Evolutionary conservation across 2,113 vertebrate genomes (phyloP), one percentile per base, ranked within the genome.

Genomic region (Psammodynastes pulverulentus): DNA sequence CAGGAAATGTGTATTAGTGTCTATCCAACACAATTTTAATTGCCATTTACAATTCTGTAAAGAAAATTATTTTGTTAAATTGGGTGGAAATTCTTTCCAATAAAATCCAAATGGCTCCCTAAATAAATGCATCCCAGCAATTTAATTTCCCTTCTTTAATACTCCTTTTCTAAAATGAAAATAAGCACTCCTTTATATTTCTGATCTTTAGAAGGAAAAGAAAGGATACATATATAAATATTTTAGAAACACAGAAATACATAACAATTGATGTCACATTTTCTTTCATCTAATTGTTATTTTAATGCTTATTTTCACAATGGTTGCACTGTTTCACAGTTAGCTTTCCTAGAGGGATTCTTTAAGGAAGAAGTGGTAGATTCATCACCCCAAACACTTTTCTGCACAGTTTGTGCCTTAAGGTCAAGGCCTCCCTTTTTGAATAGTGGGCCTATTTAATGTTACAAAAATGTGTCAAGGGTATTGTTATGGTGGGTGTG

Each of bases 11-110:
- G 45, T 90, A 94, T 79, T 89, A 62, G 84, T 88, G 54, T 10
- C 23, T 94, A 89, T 39, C 15, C 13, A 93, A 67, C 87, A 93
- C 86, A 93, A 96, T 95, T 93, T 87, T 29, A 93, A 94, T 92
- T 94, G 93, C 93, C 89, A 95, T 54, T 89, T 94, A 85, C 49
- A 94, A 93, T 86, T 94, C 86, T 84, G 85, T 92, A 90, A 90
- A 90, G 91, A 93, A 93, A 90, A 84, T 90, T 88, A 90, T 94
- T 92, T 90, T 91, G 86, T 89, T n/a, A 88, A 91, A 94, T 93
- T 90, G 49, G 15, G 67, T 0, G 89, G 12, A 43, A 56, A 93
- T 86, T 92, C 79, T 79, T 49, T 56, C 51, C 89, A 91, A 84
- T 88, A 91, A 93, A 91, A 87, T 93, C 85, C 85, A 89, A 54